These are phyloP conservation scores for Drosophila sechellia DNA, from an alignment of 1,140 invertebrate species.

Conservation along the genomic window DNA sequence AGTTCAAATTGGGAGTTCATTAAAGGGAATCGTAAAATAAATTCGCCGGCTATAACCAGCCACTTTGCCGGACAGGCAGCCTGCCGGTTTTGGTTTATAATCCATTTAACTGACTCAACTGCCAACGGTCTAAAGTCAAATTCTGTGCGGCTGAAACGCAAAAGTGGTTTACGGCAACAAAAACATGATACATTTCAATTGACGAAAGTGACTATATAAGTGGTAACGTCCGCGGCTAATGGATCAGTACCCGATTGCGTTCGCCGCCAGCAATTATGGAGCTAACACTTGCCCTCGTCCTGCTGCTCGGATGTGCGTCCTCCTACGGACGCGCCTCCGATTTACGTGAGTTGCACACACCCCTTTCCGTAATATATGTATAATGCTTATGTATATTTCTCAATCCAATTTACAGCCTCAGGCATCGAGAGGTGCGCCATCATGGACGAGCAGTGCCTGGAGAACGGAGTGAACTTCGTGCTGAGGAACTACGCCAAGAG, in stretches of 20 bases:
- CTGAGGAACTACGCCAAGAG: conserved; percentile 42
- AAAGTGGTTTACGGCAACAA: conserved; percentile 33
- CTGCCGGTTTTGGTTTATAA: conserved; percentile 39
- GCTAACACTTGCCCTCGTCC: conserved; percentile 15
- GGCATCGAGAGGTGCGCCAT: conserved; percentile 51
- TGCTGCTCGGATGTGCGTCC: conserved; percentile 18
- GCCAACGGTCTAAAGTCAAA: conserved; percentile 72
- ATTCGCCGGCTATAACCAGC: conserved; percentile 45
- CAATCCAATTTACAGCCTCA: conserved; percentile 23
- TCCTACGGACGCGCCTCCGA: conserved; percentile 21
- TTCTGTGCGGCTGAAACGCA: conserved; percentile 72
- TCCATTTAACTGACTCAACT: conserved; percentile 45
- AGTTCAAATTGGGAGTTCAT: conserved; percentile 56
- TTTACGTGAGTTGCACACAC: conserved; percentile 13
- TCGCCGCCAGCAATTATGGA: conserved; percentile 30
- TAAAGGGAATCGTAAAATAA: conserved; percentile 71
- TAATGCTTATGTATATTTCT: neutral
- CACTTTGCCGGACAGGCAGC: conserved; percentile 22
- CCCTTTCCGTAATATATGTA: neutral
- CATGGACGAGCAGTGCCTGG: conserved; percentile 53
- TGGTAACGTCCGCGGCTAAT: conserved; percentile 14
- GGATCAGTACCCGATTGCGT: conserved; percentile 42
- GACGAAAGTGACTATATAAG: conserved; percentile 59
- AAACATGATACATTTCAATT: conserved; percentile 36
- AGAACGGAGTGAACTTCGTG: conserved; percentile 50